Conservation (phyloP, 2,888 invertebrate genomes). For the Himalopsyche japonica region DNA sequence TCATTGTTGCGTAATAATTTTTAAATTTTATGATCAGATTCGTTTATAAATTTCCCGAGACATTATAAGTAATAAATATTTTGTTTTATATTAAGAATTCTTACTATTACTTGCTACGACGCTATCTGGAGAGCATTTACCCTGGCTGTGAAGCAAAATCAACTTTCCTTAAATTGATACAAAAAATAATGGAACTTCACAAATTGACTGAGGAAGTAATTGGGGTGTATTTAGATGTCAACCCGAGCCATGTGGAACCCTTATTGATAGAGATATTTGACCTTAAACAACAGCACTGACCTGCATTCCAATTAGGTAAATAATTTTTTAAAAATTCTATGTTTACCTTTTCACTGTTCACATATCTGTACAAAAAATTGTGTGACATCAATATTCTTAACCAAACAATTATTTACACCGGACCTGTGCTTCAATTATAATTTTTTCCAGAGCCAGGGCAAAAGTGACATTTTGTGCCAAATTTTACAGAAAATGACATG, state of each 20-base stretch:
- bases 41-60: too few species aligned
- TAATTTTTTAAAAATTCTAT: background rate
- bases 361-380: too few species aligned
- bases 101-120: slow-evolving; percentile 84
- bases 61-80: background rate
- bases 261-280: slow-evolving; percentile 94
- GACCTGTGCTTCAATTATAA: too few species aligned
- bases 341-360: too few species aligned
- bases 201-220: slow-evolving; percentile 90
- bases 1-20: too few species aligned
- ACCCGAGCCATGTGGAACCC: slow-evolving; percentile 90
- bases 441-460: too few species aligned
- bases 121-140: slow-evolving; percentile 82
- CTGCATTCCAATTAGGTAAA: background rate
- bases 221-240: slow-evolving; percentile 88
- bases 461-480: too few species aligned
- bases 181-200: slow-evolving; percentile 88
- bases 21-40: too few species aligned
- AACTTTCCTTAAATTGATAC: slow-evolving; percentile 83
- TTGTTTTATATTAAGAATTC: slow-evolving; percentile 68
- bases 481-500: too few species aligned
- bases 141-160: slow-evolving; percentile 86
- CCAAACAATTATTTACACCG: too few species aligned
- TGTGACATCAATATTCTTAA: too few species aligned
- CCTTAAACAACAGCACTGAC: slow-evolving; percentile 65